These are phyloP conservation scores for Hippocampus comes DNA, from an alignment of 2,113 vertebrate species.

Conservation along the genomic window DNA sequence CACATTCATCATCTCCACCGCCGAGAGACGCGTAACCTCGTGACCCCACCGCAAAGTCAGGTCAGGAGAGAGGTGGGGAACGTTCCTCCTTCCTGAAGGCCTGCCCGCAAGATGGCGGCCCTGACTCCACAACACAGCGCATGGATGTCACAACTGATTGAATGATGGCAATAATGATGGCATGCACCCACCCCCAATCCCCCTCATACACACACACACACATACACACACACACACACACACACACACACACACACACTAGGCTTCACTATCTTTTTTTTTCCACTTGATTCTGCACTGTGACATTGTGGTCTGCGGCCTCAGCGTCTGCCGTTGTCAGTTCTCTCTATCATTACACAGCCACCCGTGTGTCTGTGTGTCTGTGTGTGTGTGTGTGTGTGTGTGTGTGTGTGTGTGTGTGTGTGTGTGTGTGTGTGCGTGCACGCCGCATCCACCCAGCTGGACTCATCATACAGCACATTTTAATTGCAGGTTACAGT, in stretches of 20 bases:
- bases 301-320: slow-evolving; percentile 59
- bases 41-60: slow-evolving; percentile 35
- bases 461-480: slow-evolving; percentile 50
- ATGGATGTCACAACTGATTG: slow-evolving; percentile 22
- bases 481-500: slow-evolving; percentile 68
- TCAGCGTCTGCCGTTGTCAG: slow-evolving; percentile 37
- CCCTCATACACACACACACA: not conserved
- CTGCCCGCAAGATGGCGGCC: slow-evolving; percentile 32
- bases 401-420: slow-evolving; percentile 3
- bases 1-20: slow-evolving; percentile 19
- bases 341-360: slow-evolving; percentile 71
- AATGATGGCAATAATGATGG: slow-evolving; percentile 14
- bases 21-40: slow-evolving; percentile 23
- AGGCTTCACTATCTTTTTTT: slow-evolving; percentile 16
- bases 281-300: slow-evolving; percentile 29
- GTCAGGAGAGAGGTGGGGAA: slow-evolving; percentile 42
- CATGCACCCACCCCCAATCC: slow-evolving; percentile 22
- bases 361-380: slow-evolving; percentile 29
- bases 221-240: too few species aligned
- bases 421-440: slow-evolving; percentile 23
- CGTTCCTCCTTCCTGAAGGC: slow-evolving; percentile 20
- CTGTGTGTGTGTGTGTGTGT: not conserved
- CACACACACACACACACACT: too few species aligned
- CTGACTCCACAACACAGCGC: slow-evolving; percentile 51
- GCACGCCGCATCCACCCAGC: slow-evolving; percentile 38